Base-by-base conservation (phyloP, 2,797 vertebrate species). In the Rachycentron canadum region DNA sequence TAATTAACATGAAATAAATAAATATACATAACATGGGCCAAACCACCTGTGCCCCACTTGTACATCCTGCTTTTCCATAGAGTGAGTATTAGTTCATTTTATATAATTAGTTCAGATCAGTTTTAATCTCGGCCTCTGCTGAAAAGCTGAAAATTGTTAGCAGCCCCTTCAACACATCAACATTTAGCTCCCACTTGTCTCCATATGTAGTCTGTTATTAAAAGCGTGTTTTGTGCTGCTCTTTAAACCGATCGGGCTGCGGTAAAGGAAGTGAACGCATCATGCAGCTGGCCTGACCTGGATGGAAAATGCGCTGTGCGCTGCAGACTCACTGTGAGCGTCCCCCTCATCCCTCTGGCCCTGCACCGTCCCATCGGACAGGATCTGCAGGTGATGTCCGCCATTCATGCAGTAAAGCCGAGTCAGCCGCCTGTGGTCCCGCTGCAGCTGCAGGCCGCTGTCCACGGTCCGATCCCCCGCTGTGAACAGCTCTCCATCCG, bases 361-460 rank as follows among this genome's bases (percentile, higher is more conserved):
- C 3, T 93, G 96, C 89, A 98, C 97, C 0, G 93, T 95, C 79
- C 97, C 97, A 0, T 98, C 96, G 0, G 95, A 92, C 14, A 96
- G 95, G 88, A 99, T 96, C 69, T 96, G 96, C 53, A 99, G 91
- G 93, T 98, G 98, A 73, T 97, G 87, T 10, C 97, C 97, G 66
- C 97, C 97, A 9, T 97, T 99, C 95, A 95, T 96, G 91, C 98
- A 99, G 92, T 99, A 98, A 5, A 99, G 95, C 25, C 96, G 96
- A 6, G 95, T 96, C 60, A 93, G 95, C 26, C 96, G 94, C 89
- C 95, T 95, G 92, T 96, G 95, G 89, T 95, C 96, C 8, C 81
- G 92, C 30, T 85, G 93, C n/a, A 86, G 92, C 8, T 55, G 92
- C 7, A 52, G 43, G 36, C 93, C 94, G 57, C 95, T 62, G 19